These are phyloP conservation scores for Echiichthys vipera DNA, from an alignment of 2,797 vertebrate species.

Conservation along the genomic window DNA sequence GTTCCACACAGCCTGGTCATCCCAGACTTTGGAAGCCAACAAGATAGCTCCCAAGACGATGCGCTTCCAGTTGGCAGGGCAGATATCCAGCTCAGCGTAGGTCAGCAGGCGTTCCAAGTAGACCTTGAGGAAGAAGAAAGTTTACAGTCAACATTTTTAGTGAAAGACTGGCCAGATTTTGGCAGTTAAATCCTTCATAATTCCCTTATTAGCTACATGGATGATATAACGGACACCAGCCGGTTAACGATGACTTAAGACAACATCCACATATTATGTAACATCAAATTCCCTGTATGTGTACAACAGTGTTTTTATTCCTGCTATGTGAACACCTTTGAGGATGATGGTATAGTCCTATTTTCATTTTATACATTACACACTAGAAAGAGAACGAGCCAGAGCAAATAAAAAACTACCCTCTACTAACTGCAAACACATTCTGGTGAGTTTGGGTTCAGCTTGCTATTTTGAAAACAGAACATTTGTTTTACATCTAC, in stretches of 20 bases:
- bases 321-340: not conserved
- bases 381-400: not conserved
- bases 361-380: not conserved
- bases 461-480: not conserved
- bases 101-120: constrained; percentile 96
- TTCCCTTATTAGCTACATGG: not conserved
- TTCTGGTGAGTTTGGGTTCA: not conserved
- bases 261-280: not conserved
- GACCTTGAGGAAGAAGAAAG: constrained; percentile 79
- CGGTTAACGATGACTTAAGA: not conserved
- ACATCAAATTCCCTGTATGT: not conserved
- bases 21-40: constrained; percentile 97
- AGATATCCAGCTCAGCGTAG: constrained; percentile 97
- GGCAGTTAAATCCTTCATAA: not conserved
- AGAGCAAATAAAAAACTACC: not conserved
- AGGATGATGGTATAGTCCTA: no score
- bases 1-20: constrained; percentile 98
- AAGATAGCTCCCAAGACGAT: constrained; percentile 96
- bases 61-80: constrained; percentile 96
- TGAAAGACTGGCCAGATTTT: no score
- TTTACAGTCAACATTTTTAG: not conserved
- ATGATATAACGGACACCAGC: not conserved
- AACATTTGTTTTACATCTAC: not conserved
- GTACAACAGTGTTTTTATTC: not conserved
- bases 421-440: not conserved